Conservation (phyloP, 1,140 invertebrate species). For the Aphidius gifuensis region DNA sequence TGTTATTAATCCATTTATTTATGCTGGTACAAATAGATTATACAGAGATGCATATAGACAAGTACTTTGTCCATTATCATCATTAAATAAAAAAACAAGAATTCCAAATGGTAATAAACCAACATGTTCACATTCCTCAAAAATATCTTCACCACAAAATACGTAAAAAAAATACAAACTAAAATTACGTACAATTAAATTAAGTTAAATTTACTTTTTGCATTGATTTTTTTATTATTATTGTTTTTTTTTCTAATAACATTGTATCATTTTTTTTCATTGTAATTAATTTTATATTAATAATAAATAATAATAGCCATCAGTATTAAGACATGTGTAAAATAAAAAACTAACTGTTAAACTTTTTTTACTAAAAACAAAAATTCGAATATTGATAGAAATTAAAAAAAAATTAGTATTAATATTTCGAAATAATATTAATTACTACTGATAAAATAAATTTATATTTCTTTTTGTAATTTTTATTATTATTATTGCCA, state of each 20-base stretch:
- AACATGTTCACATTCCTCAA: slow-evolving; percentile 46
- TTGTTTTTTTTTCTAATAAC: background rate
- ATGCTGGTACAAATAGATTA: slow-evolving; percentile 80
- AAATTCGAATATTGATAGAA: too few species aligned
- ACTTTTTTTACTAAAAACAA: too few species aligned
- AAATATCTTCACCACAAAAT: slow-evolving; percentile 40
- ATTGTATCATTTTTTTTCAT: background rate
- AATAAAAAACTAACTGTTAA: too few species aligned
- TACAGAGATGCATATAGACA: slow-evolving; percentile 75
- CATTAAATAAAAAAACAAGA: slow-evolving; percentile 22
- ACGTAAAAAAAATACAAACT: slow-evolving; percentile 18
- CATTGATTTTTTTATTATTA: too few species aligned
- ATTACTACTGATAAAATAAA: background rate
- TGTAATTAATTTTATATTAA: too few species aligned
- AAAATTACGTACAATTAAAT: background rate
- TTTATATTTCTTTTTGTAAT: background rate
- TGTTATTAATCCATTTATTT: slow-evolving; percentile 84
- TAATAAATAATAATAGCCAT: too few species aligned
- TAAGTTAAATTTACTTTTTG: background rate
- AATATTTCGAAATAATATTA: too few species aligned
- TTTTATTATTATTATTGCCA: too few species aligned
- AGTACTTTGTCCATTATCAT: slow-evolving; percentile 55
- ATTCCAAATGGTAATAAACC: slow-evolving; percentile 30
- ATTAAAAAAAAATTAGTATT: too few species aligned
- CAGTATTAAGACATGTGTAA: too few species aligned